phyloP scores from a whole-genome alignment of 2,113 vertebrate species.

The Chionomys nivalis region DNA sequence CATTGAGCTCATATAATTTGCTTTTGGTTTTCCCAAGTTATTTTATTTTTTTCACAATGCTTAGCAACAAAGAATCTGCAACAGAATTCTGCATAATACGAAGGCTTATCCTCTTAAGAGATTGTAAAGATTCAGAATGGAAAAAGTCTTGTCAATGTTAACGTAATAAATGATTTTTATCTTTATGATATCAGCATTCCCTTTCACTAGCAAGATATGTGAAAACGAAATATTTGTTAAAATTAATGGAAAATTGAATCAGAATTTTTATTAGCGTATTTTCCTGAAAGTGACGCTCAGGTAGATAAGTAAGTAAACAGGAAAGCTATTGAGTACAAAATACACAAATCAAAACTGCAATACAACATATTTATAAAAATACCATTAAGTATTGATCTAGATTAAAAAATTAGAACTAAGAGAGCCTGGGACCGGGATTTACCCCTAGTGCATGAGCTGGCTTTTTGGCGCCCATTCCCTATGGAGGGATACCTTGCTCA shows the following conservation, averaged over 20 bases:
- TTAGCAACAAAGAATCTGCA: not conserved
- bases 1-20: not conserved
- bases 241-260: not conserved
- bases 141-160: constrained; percentile 24
- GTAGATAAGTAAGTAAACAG: not conserved
- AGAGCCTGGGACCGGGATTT: too few species aligned
- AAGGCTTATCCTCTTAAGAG: not conserved
- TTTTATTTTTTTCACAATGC: not conserved
- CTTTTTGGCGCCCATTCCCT: too few species aligned
- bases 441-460: too few species aligned
- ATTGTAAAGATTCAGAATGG: constrained; percentile 16
- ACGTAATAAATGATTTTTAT: constrained; percentile 54
- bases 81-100: not conserved
- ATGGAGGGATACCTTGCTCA: too few species aligned
- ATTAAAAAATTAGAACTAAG: not conserved
- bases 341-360: too few species aligned
- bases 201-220: constrained; percentile 12
- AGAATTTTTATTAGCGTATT: not conserved
- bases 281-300: not conserved
- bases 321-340: not conserved
- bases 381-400: not conserved
- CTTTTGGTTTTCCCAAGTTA: not conserved
- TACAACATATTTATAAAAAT: not conserved
- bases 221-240: not conserved
- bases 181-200: constrained; percentile 11